Evolutionary conservation across 2,797 vertebrate genomes (phyloP).

Genomic region (Oreochromis grahami): DNA sequence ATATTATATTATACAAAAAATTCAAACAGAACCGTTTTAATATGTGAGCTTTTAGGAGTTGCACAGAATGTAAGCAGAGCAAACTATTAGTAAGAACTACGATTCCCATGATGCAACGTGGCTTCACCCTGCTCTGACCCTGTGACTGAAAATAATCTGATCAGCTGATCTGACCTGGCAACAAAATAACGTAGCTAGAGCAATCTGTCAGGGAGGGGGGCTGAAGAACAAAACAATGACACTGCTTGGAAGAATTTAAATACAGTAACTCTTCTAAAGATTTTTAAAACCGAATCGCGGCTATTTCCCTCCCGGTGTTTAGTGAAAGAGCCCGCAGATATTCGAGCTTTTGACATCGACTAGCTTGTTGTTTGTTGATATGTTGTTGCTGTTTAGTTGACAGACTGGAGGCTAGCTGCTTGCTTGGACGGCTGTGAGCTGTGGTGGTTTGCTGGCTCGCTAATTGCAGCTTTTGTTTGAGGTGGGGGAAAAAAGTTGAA

Average conservation of each 20-base stretch:
- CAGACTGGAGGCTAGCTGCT: constrained; percentile 57
- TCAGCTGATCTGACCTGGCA: constrained; percentile 84
- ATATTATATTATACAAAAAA: neutral
- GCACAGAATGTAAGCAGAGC: neutral
- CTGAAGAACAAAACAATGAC: constrained; percentile 77
- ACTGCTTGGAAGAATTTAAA: constrained; percentile 45
- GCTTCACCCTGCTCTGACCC: constrained; percentile 36
- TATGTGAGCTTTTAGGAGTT: neutral
- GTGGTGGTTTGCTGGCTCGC: neutral
- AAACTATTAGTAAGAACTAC: constrained; percentile 26
- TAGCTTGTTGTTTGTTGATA: constrained; percentile 58
- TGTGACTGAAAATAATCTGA: constrained; percentile 79
- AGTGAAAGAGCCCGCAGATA: neutral
- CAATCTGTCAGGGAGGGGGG: constrained; percentile 65
- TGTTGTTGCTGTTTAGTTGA: constrained; percentile 58
- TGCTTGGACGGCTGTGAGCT: constrained; percentile 21
- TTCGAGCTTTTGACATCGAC: constrained; percentile 22
- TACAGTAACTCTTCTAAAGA: constrained; percentile 47
- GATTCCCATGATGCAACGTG: constrained; percentile 56
- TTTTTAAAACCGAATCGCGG: constrained; percentile 5
- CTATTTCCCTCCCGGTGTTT: constrained; percentile 6
- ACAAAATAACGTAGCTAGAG: constrained; percentile 73
- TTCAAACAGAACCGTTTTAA: neutral
- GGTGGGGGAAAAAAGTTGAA: neutral
- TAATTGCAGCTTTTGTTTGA: neutral